A percentile compares a stretch with the other conserved stretches of the same genome.
phyloP scores from a whole-genome alignment of 2,113 vertebrate genomes.

The Delphinapterus leucas region DNA sequence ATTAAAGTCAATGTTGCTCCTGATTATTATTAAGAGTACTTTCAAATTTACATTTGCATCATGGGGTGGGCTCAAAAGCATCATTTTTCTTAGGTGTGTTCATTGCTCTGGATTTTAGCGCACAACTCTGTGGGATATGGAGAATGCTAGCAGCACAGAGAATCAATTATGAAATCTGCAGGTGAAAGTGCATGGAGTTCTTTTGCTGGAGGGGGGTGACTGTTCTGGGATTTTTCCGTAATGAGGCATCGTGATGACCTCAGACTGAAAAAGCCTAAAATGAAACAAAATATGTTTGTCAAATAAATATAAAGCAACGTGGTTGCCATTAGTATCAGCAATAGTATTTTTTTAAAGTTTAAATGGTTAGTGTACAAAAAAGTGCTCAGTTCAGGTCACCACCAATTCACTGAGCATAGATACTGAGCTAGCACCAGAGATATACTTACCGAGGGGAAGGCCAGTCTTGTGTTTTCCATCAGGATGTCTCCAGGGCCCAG shows the following conservation, averaged over 20 bases:
- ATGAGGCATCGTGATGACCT: slow-evolving; percentile 52
- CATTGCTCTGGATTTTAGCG: slow-evolving; percentile 65
- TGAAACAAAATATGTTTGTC: slow-evolving; percentile 22
- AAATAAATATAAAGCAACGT: neutral
- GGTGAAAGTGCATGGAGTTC: slow-evolving; percentile 37
- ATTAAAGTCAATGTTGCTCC: slow-evolving; percentile 89
- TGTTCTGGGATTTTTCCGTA: slow-evolving; percentile 59
- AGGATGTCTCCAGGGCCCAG: neutral
- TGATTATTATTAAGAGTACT: slow-evolving; percentile 89
- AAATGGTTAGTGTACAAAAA: neutral
- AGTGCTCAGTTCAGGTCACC: neutral
- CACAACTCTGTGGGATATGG: slow-evolving; percentile 51
- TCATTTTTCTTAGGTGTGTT: slow-evolving; percentile 86
- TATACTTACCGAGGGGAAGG: neutral
- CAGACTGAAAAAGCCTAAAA: slow-evolving; percentile 39
- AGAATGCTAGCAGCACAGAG: slow-evolving; percentile 36
- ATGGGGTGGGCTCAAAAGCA: slow-evolving; percentile 82
- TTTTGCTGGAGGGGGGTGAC: slow-evolving; percentile 46
- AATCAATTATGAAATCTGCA: slow-evolving; percentile 77
- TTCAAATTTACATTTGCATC: slow-evolving; percentile 88
- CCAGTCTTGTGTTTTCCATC: neutral
- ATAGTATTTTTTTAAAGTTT: neutral
- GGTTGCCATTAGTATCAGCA: neutral
- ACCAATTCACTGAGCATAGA: neutral
- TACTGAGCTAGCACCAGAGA: neutral